phyloP scores from a whole-genome alignment of 30 jellyfish, hydroid and myxozoan species.

The Hydra vulgaris region DNA sequence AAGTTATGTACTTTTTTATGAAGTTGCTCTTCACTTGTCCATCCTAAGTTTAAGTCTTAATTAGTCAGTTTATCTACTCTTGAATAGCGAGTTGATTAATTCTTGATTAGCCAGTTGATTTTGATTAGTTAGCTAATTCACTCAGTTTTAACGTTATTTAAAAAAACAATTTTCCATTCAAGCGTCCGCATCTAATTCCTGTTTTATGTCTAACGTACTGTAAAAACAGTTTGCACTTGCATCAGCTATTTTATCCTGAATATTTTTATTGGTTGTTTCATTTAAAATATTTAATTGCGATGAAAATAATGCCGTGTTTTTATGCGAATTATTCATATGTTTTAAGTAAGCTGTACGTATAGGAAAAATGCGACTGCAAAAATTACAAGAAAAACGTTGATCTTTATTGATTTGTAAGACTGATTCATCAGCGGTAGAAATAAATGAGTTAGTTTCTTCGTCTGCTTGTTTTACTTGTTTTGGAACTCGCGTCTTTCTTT shows the following conservation, averaged over 20 bases:
- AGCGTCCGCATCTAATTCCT: background rate
- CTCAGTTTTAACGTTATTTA: no score
- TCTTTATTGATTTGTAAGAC: background rate
- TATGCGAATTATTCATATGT: conserved; percentile 24
- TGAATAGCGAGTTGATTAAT: no score
- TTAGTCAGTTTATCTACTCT: no score
- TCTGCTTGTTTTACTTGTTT: background rate
- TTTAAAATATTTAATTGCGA: background rate
- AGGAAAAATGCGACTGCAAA: conserved; percentile 22
- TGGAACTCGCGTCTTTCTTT: background rate
- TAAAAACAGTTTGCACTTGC: background rate
- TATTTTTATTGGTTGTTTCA: background rate
- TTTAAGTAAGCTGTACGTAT: conserved; percentile 29
- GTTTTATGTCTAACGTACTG: background rate
- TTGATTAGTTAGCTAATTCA: no score
- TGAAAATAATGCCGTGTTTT: background rate
- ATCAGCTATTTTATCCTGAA: no score
- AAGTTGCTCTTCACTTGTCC: no score
- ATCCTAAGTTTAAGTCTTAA: no score
- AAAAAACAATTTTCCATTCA: background rate
- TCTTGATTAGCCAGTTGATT: no score
- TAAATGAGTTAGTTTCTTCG: background rate
- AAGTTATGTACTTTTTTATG: no score
- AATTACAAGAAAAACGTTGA: conserved; percentile 16
- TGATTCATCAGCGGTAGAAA: background rate